Base-by-base conservation (phyloP, 2,113 vertebrate genomes). In the Rousettus leschenaultii region DNA sequence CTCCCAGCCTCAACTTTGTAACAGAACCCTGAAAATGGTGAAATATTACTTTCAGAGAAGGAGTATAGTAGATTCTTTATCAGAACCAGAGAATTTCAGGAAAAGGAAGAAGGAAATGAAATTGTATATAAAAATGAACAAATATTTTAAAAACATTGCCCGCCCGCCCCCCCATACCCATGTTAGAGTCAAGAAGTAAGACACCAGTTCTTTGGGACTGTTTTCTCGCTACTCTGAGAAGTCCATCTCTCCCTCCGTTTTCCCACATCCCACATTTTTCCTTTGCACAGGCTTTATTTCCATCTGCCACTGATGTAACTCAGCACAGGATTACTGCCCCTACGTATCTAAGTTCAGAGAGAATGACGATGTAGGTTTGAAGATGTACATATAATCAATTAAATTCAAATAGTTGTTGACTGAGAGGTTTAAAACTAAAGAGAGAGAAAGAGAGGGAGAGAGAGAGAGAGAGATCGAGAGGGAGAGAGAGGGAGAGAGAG, bases 321-420 rank as follows among this genome's bases (percentile, higher is more conserved):
- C 1, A 3, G 79, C 97, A 91, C 53, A 74, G 85, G 43, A 70
- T 84, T 84, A 98, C n/a, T 89, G 92, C 79, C 94, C 86, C 95
- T 93, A 82, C 94, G 95, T 22, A 70, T 75, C 82, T 86, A 91
- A 84, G 68, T 92, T 97, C 96, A 97, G 95, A 95, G 83, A 89
- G 91, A 98, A 96, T 68, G 95, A 86, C 95, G 97, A 97, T 82
- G 57, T 51, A 95, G 80, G 71, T 89, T 96, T 97, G 71, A 86
- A 89, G 86, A 88, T 96, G 79, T 91, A 90, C 3, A 5, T 55
- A 96, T 75, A 26, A 91, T 82, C 95, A 95, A 15, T 97, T 95
- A 95, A 94, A 26, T 48, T 86, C 95, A 92, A 91, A 92, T 75
- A 92, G 77, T 24, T 96, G 91, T 33, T 80, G 89, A 95, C 9